Evolutionary conservation across 2,888 invertebrate species (phyloP).

Genomic region (Cabera pusaria): DNA sequence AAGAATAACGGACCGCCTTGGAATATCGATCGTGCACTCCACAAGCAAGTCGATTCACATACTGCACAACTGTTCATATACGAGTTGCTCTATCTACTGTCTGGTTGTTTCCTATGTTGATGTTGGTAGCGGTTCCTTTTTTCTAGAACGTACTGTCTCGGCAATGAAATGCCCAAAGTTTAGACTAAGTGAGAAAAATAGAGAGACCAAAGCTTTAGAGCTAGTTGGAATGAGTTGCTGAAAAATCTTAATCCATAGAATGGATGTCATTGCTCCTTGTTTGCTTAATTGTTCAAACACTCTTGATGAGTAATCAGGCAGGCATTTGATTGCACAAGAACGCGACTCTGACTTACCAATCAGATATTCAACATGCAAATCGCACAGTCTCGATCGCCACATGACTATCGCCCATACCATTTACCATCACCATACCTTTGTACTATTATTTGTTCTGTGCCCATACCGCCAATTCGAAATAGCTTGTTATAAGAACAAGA

Average conservation of each 20-base stretch:
- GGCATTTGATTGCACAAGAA: constrained; percentile 3
- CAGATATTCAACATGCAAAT: constrained; percentile 1
- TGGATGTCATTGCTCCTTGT: too few species aligned
- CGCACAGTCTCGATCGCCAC: neutral
- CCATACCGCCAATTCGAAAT: constrained; percentile 12
- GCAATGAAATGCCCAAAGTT: too few species aligned
- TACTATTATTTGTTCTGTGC: too few species aligned
- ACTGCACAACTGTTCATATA: neutral
- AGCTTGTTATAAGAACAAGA: constrained; percentile 23
- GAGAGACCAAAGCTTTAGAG: too few species aligned
- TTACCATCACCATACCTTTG: neutral
- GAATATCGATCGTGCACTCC: constrained; percentile 22
- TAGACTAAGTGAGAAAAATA: too few species aligned
- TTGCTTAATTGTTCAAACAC: neutral
- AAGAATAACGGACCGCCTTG: constrained; percentile 20
- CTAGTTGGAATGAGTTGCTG: too few species aligned
- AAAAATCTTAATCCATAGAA: too few species aligned
- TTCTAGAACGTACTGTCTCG: too few species aligned
- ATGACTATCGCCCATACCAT: neutral
- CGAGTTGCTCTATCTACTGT: neutral
- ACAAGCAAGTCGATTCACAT: constrained; percentile 5
- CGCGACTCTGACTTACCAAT: constrained; percentile 1
- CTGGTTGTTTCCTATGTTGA: too few species aligned
- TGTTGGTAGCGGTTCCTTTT: too few species aligned
- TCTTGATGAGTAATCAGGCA: constrained; percentile 9